A percentile compares a stretch with the other conserved stretches of the same genome.
Evolutionary conservation across 2,888 invertebrate genomes (phyloP).

Genomic region (Ectemnius lituratus): DNA sequence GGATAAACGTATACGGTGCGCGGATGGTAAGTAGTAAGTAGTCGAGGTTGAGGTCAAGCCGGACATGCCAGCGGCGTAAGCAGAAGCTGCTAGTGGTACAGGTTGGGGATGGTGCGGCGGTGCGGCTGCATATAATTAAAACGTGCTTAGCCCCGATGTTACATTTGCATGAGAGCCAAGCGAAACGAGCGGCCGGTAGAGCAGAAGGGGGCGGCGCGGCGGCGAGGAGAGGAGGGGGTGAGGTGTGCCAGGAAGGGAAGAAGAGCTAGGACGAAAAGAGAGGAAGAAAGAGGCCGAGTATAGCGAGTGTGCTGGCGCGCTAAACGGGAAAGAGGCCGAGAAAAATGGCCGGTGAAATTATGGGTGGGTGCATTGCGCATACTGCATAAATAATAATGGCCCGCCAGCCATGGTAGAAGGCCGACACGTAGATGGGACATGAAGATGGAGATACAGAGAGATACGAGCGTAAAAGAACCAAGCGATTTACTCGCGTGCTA

Average conservation of each 20-base stretch:
- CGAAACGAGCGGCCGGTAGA: conserved; percentile 12
- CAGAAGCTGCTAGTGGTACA: not conserved
- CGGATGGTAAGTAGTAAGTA: too few species aligned
- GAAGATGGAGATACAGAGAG: conserved; percentile 8
- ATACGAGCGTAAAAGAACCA: too few species aligned
- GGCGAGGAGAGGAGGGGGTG: not conserved
- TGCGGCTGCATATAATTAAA: conserved; percentile 59
- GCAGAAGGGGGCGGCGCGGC: not conserved
- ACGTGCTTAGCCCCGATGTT: conserved; percentile 51
- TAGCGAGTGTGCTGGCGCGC: not conserved
- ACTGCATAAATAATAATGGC: conserved; percentile 44
- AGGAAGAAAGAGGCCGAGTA: not conserved
- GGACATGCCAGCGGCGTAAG: too few species aligned
- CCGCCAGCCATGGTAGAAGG: not conserved
- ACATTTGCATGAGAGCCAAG: conserved; percentile 45
- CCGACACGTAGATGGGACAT: not conserved
- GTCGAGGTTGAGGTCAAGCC: too few species aligned
- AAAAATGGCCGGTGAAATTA: conserved; percentile 44
- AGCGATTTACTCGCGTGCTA: too few species aligned
- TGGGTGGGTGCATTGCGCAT: conserved; percentile 14
- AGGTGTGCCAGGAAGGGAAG: too few species aligned
- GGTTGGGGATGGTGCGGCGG: not conserved
- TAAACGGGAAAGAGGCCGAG: conserved; percentile 2
- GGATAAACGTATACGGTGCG: too few species aligned
- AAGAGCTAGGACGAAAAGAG: too few species aligned